These are phyloP conservation scores for Diachasma alloeum DNA, from an alignment of 1,140 invertebrate genomes.

Conservation along the genomic window DNA sequence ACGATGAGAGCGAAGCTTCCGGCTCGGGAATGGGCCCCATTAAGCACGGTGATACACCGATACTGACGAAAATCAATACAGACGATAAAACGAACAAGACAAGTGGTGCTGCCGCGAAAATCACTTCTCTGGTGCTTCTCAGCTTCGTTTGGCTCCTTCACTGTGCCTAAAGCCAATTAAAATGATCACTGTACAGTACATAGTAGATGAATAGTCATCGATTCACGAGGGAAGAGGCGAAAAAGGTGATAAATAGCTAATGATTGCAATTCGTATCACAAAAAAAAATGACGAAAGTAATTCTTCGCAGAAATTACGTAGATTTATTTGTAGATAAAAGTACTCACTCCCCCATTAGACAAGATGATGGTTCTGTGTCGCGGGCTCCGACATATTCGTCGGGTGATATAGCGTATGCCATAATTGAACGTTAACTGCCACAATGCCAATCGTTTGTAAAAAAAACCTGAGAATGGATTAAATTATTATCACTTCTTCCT, in stretches of 20 bases:
- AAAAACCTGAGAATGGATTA: neutral
- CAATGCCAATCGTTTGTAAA: slow-evolving; percentile 37
- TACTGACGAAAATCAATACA: neutral
- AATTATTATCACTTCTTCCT: neutral
- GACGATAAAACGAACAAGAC: neutral
- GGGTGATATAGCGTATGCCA: slow-evolving; percentile 32
- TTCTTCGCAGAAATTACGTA: neutral
- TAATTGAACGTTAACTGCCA: slow-evolving; percentile 46
- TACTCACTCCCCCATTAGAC: neutral
- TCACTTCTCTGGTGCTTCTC: neutral
- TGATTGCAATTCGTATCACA: neutral
- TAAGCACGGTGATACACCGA: slow-evolving; percentile 31
- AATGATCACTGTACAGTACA: slow-evolving; percentile 13
- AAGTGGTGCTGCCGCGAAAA: neutral
- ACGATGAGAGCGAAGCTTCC: slow-evolving; percentile 54
- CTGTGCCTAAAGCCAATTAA: slow-evolving; percentile 4
- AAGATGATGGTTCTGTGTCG: slow-evolving; percentile 2
- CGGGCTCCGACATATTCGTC: slow-evolving; percentile 10
- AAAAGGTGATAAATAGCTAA: slow-evolving; percentile 12
- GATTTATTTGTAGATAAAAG: slow-evolving; percentile 11
- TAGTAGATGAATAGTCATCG: neutral
- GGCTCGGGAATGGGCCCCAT: slow-evolving; percentile 59
- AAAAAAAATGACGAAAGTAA: slow-evolving; percentile 26
- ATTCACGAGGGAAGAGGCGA: neutral
- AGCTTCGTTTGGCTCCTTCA: slow-evolving; percentile 12